A percentile compares a stretch with the other conserved stretches of the same genome.
These are phyloP conservation scores for Microcebus griseorufus DNA, from an alignment of 2,113 vertebrate genomes.

Conservation along the genomic window DNA sequence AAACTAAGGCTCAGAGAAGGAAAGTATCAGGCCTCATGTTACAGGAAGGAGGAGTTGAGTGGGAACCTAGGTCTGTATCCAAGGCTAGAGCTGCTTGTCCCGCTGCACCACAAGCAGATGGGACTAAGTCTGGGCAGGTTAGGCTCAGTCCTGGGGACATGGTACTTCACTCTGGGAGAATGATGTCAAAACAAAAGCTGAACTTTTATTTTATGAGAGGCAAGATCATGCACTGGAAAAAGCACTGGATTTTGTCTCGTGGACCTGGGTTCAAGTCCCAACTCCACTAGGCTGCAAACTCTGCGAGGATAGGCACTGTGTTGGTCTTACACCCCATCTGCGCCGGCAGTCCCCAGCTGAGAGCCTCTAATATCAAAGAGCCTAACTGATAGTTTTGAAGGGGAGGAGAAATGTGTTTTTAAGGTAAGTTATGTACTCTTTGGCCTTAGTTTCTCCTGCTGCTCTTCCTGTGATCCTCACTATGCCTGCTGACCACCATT, in stretches of 20 bases:
- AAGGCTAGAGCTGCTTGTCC: neutral
- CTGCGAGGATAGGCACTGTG: rapidly evolving
- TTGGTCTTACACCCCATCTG: neutral
- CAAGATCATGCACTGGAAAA: neutral
- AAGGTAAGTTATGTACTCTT: neutral
- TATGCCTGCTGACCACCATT: neutral
- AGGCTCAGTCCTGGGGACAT: neutral
- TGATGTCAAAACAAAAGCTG: neutral
- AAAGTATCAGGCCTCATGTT: neutral
- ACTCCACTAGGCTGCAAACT: neutral
- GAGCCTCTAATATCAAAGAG: neutral
- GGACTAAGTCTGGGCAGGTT: neutral
- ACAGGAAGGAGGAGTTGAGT: neutral
- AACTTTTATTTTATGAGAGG: neutral
- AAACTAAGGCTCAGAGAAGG: neutral
- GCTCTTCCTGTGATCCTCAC: neutral
- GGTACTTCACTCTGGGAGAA: neutral
- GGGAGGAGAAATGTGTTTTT: neutral
- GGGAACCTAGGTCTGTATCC: neutral
- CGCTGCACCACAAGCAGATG: neutral
- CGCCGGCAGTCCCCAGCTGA: neutral
- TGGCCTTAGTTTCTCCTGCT: neutral
- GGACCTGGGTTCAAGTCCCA: neutral
- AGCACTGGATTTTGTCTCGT: neutral
- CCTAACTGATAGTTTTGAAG: neutral